Base-by-base conservation (phyloP, 1,140 invertebrate genomes). In the Drosophila biarmipes region DNA sequence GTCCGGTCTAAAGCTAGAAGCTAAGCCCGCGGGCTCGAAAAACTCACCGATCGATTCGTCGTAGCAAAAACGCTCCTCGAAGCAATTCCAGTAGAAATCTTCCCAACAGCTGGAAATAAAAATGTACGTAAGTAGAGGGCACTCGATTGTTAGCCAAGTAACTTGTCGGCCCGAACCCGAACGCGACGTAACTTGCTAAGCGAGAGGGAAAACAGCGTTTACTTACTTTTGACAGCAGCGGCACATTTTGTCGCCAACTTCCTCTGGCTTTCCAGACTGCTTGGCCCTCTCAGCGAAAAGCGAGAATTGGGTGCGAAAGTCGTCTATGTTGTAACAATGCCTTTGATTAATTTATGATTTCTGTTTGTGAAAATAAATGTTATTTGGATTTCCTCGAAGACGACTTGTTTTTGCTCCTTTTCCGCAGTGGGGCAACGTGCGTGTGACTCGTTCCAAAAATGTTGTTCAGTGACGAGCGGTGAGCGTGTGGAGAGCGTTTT, bases 81-180 rank as follows among this genome's bases (percentile, higher is more conserved):
- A 93, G 80, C 94, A 94, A 58, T 93, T 93, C 94, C 94, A 94
- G 90, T 94, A 94, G 75, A 93, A 91, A 56, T 93, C 93, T 91
- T 94, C 94, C 91, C 93, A 92, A 77, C 94, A 94, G 79, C 94
- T 94, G 49, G 24, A 59, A 31, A 40, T 51, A 40, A 12, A 74
- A 76, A 72, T 57, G 29, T n/a, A n/a, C n/a, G 34, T 34, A 49
- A 42, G 45, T 55, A 67, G 69, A 40, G 40, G 66, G 49, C 46
- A 40, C 38, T 56, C 34, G 49, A 54, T 35, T 69, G 66, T 56
- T 71, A 71, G 63, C 52, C 62, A 69, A 56, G 52, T 69, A 48
- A 71, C 37, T 69, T 69, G 49, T 42, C 54, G 67, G 19, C 57
- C 52, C 43, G 43, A 46, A 51, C 57, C 52, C 43, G 43, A 46